phyloP scores from a whole-genome alignment of 2,888 invertebrate species.

The Tiphia femorata region DNA sequence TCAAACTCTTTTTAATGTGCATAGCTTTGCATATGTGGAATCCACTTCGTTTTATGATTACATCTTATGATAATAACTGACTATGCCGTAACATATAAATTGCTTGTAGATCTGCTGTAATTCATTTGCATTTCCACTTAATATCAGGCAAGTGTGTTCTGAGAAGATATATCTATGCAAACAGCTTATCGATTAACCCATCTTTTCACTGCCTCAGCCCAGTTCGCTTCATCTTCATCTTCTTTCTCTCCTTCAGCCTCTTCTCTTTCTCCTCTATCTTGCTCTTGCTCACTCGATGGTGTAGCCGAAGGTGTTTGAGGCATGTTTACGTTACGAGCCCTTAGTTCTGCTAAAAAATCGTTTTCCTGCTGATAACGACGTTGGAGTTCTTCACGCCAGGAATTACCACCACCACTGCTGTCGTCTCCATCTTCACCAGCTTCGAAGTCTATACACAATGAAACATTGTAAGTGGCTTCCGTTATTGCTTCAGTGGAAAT shows the following conservation, averaged over 20 bases:
- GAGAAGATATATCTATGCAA: constrained; percentile 11
- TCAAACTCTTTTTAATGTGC: constrained; percentile 25
- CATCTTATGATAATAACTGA: constrained; percentile 33
- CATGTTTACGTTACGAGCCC: constrained; percentile 69
- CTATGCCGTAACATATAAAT: constrained; percentile 26
- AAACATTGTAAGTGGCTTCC: too few species aligned
- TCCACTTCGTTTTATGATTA: constrained; percentile 27
- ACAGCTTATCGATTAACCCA: constrained; percentile 76
- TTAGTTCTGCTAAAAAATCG: constrained; percentile 72
- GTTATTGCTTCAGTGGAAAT: too few species aligned
- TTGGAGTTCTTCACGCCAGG: constrained; percentile 74
- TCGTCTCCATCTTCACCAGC: constrained; percentile 78
- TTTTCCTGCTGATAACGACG: constrained; percentile 74
- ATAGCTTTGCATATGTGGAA: constrained; percentile 21
- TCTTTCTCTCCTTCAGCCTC: constrained; percentile 71
- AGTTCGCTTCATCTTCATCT: constrained; percentile 68
- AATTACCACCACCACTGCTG: constrained; percentile 70
- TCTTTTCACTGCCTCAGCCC: constrained; percentile 77
- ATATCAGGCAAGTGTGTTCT: neutral
- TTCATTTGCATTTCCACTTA: constrained; percentile 11
- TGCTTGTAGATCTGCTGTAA: constrained; percentile 19
- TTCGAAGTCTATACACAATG: constrained; percentile 76
- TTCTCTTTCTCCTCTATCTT: constrained; percentile 64
- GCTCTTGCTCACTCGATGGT: constrained; percentile 56
- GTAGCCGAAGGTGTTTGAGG: constrained; percentile 58